phyloP scores from a whole-genome alignment of 2,113 vertebrate genomes.

The Menura novaehollandiae region DNA sequence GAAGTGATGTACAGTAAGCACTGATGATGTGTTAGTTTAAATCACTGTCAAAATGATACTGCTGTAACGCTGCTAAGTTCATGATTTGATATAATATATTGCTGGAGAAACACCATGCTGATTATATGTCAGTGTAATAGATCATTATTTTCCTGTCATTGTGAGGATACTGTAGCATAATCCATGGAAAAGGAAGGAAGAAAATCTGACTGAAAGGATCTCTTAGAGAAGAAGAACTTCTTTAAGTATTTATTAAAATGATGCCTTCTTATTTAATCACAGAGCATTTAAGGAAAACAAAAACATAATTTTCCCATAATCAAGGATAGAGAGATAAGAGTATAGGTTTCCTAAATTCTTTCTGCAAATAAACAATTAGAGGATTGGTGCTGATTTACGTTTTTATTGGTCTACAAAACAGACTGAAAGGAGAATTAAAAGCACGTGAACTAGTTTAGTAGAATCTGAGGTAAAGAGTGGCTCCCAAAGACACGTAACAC shows the following conservation, averaged over 20 bases:
- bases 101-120: conserved; percentile 42
- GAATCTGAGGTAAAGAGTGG: not conserved
- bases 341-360: not conserved
- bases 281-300: not conserved
- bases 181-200: conserved; percentile 39
- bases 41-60: conserved; percentile 35
- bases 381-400: not conserved
- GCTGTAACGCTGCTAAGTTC: conserved; percentile 28
- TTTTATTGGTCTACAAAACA: not conserved
- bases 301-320: not conserved
- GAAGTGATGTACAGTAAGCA: conserved; percentile 22
- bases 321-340: not conserved
- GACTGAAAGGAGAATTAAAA: not conserved
- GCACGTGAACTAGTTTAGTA: not conserved
- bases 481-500: not conserved
- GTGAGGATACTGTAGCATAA: conserved; percentile 25
- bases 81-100: conserved; percentile 50
- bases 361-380: not conserved
- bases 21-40: conserved; percentile 40
- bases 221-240: not conserved
- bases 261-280: not conserved
- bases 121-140: conserved; percentile 42
- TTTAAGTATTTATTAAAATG: conserved; percentile 17
- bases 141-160: conserved; percentile 60
- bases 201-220: not conserved